Base-by-base conservation (phyloP, 2,797 vertebrate genomes). In the Gila robusta region DNA sequence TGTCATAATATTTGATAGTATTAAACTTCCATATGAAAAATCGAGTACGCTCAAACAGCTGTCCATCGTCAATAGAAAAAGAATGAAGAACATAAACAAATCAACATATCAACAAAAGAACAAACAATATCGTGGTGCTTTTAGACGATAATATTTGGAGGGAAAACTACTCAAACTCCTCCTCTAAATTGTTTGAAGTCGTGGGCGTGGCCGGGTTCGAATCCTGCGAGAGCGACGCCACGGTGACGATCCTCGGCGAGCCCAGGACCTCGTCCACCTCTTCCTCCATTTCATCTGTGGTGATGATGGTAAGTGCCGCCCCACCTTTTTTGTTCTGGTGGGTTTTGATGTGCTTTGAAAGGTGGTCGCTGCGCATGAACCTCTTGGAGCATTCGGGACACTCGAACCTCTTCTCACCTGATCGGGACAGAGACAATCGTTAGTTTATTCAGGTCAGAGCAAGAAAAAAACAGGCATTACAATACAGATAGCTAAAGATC, bases 321-420 rank as follows among this genome's bases (percentile, higher is more conserved):
- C 98, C 97, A 59, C 97, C 96, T 91, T 99, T 99, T 94, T 99
- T 99, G 95, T 99, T 99, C 96, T 99, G 98, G 92, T 99, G 98
- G 17, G 98, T 99, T 95, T 99, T 99, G 93, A 99, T 98, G 92
- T 99, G 98, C 95, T 99, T 99, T 0, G 98, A 99, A 87, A 99
- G 97, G 95, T 99, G 98, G 93, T 99, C 98, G 83, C 98, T 99
- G 88, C 98, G 95, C 98, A 99, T 99, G 93, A 99, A 99, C 88
- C 98, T 96, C 93, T 99, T 99, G 86, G 97, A 98, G 94, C 98
- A 99, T 90, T 99, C 98, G 0, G 98, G 97, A 89, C 98, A 99
- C 95, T 98, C 98, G 71, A 99, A 99, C 86, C 98, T 97, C 93
- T 99, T 99, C 92, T 99, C 98, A 88, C 98, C 98, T 99, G 92